These are phyloP conservation scores for Elachura formosa DNA, from an alignment of 2,113 vertebrate genomes.

Conservation along the genomic window DNA sequence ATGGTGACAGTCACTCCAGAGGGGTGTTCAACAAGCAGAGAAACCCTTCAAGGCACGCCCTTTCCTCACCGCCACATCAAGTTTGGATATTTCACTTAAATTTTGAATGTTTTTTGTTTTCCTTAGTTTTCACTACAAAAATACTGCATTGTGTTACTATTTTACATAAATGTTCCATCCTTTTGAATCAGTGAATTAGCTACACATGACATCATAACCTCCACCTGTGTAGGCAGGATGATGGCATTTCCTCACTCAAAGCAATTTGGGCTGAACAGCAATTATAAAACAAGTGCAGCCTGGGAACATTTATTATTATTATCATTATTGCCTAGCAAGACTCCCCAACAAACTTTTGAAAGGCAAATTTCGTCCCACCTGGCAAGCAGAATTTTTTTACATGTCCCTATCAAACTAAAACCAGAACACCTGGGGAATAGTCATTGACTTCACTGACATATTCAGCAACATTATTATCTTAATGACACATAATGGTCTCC, in stretches of 20 bases:
- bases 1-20: background rate
- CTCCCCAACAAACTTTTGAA: background rate
- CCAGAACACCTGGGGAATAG: background rate
- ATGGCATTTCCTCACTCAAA: background rate
- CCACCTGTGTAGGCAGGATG: background rate
- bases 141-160: background rate
- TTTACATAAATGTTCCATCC: background rate
- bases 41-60: background rate
- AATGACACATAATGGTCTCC: constrained; percentile 34
- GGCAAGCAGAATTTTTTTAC: background rate
- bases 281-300: background rate
- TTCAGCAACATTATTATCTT: constrained; percentile 24
- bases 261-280: background rate
- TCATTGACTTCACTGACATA: background rate
- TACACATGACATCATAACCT: background rate
- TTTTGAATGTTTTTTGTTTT: background rate
- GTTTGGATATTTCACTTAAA: background rate
- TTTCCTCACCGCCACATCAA: background rate
- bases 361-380: constrained; percentile 29
- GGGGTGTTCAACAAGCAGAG: background rate
- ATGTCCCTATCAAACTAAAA: background rate
- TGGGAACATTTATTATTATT: background rate
- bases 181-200: background rate
- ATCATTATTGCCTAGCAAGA: background rate
- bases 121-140: background rate